Evolutionary conservation across 2,797 vertebrate genomes (phyloP).

Genomic region (Ceyx erithaca): DNA sequence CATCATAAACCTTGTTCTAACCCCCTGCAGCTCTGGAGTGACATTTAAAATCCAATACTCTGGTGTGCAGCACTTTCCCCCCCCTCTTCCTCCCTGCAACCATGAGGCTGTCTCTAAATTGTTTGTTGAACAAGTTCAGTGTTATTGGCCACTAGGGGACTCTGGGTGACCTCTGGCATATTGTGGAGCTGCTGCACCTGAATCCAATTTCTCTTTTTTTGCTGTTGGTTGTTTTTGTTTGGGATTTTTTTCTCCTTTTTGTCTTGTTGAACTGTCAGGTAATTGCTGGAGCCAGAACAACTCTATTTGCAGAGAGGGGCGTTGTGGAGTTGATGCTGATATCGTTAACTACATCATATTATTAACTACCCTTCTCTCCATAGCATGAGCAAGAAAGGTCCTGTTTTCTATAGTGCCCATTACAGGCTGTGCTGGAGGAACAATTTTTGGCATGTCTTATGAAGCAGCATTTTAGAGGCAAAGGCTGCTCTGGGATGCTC

Average conservation of each 20-base stretch:
- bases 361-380: not conserved
- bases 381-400: not conserved
- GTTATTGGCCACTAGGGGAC: slow-evolving; percentile 61
- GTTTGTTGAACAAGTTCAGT: slow-evolving; percentile 65
- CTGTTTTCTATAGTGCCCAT: not conserved
- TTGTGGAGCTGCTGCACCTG: slow-evolving; percentile 32
- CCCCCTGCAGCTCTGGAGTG: slow-evolving; percentile 56
- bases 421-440: not conserved
- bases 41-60: slow-evolving; percentile 69
- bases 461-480: not conserved
- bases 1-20: slow-evolving; percentile 18
- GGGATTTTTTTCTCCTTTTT: not conserved
- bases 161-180: slow-evolving; percentile 60
- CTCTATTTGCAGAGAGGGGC: not conserved
- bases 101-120: slow-evolving; percentile 51
- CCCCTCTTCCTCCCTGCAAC: not conserved
- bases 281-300: slow-evolving; percentile 25
- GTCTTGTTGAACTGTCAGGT: slow-evolving; percentile 39
- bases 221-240: not conserved
- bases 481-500: not conserved
- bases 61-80: not conserved
- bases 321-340: not conserved
- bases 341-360: not conserved
- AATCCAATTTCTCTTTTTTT: slow-evolving; percentile 7
- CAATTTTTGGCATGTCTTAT: not conserved